phyloP scores from a whole-genome alignment of 30 jellyfish, hydroid and myxozoan species.

The Nemopilema nomurai region DNA sequence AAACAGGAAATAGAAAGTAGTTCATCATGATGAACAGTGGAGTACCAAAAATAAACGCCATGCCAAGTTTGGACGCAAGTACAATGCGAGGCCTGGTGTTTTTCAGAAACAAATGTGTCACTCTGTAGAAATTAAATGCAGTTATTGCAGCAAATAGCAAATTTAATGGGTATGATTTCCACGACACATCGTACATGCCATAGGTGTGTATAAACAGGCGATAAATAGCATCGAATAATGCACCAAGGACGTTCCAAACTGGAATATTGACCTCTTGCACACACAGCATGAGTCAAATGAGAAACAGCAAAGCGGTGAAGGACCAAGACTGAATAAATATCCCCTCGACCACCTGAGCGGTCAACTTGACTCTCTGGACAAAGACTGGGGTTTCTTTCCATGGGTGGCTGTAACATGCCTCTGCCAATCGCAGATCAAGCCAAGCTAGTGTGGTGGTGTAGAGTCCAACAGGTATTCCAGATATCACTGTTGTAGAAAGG shows the following conservation, averaged over 20 bases:
- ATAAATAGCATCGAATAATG: too few relatives aligned
- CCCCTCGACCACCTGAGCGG: constrained; percentile 60
- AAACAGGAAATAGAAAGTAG: too few relatives aligned
- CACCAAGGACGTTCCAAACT: too few relatives aligned
- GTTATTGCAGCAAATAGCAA: too few relatives aligned
- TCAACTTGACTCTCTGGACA: too few relatives aligned
- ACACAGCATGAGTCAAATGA: constrained; percentile 14
- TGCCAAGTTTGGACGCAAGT: constrained; percentile 38
- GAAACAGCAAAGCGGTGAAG: constrained; percentile 18
- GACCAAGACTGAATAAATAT: constrained; percentile 58
- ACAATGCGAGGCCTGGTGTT: constrained; percentile 1
- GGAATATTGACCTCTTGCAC: constrained; percentile 36
- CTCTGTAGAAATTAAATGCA: too few relatives aligned
- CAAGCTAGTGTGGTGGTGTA: constrained; percentile 10
- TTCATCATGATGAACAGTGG: constrained; percentile 50
- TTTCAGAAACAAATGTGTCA: constrained; percentile 16
- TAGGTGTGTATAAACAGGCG: too few relatives aligned
- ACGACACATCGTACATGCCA: too few relatives aligned
- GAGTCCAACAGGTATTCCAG: constrained; percentile 47
- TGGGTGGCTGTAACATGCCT: too few relatives aligned
- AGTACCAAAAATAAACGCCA: constrained; percentile 44
- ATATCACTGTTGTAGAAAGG: constrained; percentile 13
- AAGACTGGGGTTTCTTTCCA: too few relatives aligned
- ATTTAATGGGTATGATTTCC: too few relatives aligned
- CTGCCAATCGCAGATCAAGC: too few relatives aligned